These are phyloP conservation scores for Dasysyrphus albostriatus DNA, from an alignment of 2,888 invertebrate genomes.

Conservation along the genomic window DNA sequence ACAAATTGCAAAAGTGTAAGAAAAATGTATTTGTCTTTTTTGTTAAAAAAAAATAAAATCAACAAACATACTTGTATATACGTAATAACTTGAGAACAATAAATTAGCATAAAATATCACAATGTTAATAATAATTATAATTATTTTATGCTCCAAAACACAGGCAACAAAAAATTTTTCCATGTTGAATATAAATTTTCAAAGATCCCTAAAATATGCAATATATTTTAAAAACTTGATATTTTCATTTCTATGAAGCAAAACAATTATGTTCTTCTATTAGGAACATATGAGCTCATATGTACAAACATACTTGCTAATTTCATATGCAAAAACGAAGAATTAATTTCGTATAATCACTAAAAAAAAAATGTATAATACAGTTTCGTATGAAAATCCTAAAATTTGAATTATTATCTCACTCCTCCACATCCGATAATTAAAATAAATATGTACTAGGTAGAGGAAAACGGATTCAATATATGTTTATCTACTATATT, in stretches of 20 bases:
- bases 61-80: too few species aligned
- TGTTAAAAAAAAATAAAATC: too few species aligned
- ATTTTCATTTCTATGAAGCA: not conserved
- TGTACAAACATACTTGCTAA: too few species aligned
- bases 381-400: not conserved
- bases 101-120: too few species aligned
- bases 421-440: slow-evolving; percentile 7
- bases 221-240: not conserved
- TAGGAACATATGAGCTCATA: not conserved
- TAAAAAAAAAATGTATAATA: not conserved
- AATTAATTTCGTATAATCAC: too few species aligned
- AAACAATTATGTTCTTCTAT: not conserved
- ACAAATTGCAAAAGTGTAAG: too few species aligned
- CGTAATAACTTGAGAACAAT: too few species aligned
- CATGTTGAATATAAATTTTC: not conserved
- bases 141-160: not conserved
- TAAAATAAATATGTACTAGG: not conserved
- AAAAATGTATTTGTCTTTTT: too few species aligned
- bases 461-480: not conserved
- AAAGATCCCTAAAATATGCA: slow-evolving; percentile 18
- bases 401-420: not conserved
- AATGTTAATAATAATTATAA: not conserved
- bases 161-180: not conserved
- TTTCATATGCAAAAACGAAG: not conserved
- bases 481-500: not conserved